Percentiles rank a stretch among this genome's conserved stretches.
Conservation (phyloP, 2,888 invertebrate species). For the Tetrapedia diversipes region DNA sequence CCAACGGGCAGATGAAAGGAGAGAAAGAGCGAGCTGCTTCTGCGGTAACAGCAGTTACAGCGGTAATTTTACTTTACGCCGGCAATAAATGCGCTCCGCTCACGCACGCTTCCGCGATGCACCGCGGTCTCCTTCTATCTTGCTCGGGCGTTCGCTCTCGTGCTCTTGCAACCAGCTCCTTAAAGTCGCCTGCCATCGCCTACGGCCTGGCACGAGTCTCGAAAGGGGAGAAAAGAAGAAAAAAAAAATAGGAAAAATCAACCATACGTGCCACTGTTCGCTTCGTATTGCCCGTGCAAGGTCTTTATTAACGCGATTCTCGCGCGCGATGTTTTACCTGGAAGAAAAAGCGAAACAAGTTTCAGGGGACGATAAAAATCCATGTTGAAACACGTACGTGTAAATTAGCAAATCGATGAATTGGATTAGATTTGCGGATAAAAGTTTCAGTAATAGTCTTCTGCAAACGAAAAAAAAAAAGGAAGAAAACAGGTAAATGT, state of each 20-base stretch:
- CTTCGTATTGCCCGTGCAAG: constrained; percentile 29
- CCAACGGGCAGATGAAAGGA: constrained; percentile 53
- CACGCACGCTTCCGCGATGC: constrained; percentile 77
- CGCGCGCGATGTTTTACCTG: constrained; percentile 18
- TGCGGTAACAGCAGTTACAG: constrained; percentile 73
- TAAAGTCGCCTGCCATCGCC: constrained; percentile 17
- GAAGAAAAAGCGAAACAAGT: no score
- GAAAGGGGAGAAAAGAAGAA: not conserved
- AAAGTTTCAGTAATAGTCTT: no score
- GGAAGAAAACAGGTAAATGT: no score
- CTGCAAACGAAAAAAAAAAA: no score
- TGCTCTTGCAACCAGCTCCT: constrained; percentile 31
- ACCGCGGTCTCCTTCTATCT: constrained; percentile 18
- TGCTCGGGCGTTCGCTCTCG: not conserved
- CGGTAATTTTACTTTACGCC: constrained; percentile 79
- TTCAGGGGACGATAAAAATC: no score
- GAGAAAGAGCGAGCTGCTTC: constrained; percentile 56
- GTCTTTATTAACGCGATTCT: constrained; percentile 46
- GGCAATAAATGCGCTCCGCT: constrained; percentile 78
- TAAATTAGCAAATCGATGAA: no score
- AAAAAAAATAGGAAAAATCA: constrained; percentile 17
- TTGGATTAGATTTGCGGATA: no score
- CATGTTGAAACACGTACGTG: no score
- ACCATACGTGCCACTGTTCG: constrained; percentile 34
- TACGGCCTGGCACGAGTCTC: constrained; percentile 53